Base-by-base conservation (phyloP, 2,113 vertebrate genomes). In the Castor canadensis region DNA sequence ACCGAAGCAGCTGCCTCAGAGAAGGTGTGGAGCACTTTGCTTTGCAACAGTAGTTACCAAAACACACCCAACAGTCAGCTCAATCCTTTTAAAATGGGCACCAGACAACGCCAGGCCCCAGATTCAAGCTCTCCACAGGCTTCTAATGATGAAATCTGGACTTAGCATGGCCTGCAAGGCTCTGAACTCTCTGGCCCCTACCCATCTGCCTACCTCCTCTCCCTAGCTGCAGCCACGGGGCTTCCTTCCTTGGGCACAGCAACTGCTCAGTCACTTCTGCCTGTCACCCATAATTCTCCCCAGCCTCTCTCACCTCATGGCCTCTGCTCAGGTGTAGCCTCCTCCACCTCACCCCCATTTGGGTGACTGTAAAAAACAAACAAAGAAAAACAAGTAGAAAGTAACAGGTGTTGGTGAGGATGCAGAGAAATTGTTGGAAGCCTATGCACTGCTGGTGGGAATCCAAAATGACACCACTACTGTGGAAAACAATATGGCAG, bases 391-490 rank as follows among this genome's bases (percentile, higher is more conserved):
- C 52, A 54, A 40, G 28, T 6, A 72, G 84, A 47, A 64, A 56
- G 16, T 6, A 54, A 35, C 8, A 38, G 13, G 2, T 32, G 20
- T 22, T 47, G 12, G 40, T 10, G 60, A 32, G 32, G 47, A 35
- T 3, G 11, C 47, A 24, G 24, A 28, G 47, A 38, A 38, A 12
- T 4, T 45, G 16, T 28, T n/a, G 38, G n/a, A n/a, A 1, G 0
- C n/a, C 11, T 3, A 56, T 24, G 49, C 35, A 1, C 3, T 28
- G 3, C 13, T n/a, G 40, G 26, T 24, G 35, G 58, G 49, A 28
- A 58, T 0, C 5, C 8, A 26, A 77, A n/a, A 32, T 8, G 45
- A 26, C 20, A 1, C 75, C 5, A 40, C 17, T 1, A 0, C 30
- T 22, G 12, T 1, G 0, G 52, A 20, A 58, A n/a, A n/a, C n/a